A percentile compares a stretch with the other conserved stretches of the same genome.
Conservation (phyloP, 2,888 invertebrate genomes). For the Chaetogeoica ovagalla region DNA sequence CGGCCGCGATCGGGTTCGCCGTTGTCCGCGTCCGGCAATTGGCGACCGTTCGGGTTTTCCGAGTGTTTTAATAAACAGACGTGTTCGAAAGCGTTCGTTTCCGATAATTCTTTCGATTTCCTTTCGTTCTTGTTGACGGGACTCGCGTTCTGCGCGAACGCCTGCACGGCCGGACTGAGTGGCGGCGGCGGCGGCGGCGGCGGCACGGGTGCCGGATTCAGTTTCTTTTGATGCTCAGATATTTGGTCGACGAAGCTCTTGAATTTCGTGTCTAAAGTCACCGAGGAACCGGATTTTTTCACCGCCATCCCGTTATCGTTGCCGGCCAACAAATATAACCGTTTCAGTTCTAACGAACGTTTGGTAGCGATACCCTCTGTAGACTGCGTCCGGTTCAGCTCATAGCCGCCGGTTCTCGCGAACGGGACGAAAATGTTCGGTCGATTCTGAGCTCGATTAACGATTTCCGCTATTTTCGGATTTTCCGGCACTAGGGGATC, state of each 20-base stretch:
- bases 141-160: conserved; percentile 65
- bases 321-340: conserved; percentile 81
- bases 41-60: conserved; percentile 21
- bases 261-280: conserved; percentile 81
- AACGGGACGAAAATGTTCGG: conserved; percentile 60
- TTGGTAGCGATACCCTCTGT: conserved; percentile 87
- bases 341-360: conserved; percentile 82
- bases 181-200: conserved; percentile 76
- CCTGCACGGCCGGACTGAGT: conserved; percentile 72
- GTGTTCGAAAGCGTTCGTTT: conserved; percentile 57
- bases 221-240: conserved; percentile 82
- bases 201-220: conserved; percentile 75
- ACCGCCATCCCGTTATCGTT: conserved; percentile 62
- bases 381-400: conserved; percentile 79
- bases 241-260: conserved; percentile 83
- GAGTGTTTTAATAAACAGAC: conserved; percentile 56
- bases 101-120: conserved; percentile 56
- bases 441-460: conserved; percentile 44
- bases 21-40: conserved; percentile 51
- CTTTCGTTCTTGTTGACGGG: conserved; percentile 47
- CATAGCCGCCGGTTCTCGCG: conserved; percentile 73
- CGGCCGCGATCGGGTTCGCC: conserved; percentile 54
- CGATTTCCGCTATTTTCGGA: conserved; percentile 49
- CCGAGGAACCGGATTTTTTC: conserved; percentile 80
- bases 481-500: conserved; percentile 51